Evolutionary conservation across 1,140 invertebrate species (phyloP).

Genomic region (Temnothorax longispinosus): DNA sequence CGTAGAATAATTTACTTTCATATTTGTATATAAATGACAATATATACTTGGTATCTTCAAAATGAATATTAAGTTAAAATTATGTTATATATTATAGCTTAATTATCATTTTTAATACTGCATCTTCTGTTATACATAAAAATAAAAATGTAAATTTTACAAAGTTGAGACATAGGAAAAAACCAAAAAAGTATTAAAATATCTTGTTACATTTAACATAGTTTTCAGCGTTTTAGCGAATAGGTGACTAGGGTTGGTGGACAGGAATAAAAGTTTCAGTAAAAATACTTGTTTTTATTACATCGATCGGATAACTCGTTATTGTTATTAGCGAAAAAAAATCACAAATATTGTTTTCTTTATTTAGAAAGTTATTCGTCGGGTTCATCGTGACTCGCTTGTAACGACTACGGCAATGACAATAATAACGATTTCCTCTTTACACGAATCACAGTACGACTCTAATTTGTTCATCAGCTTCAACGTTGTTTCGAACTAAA

Average conservation of each 20-base stretch:
- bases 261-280: slow-evolving; percentile 64
- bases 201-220: neutral
- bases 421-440: slow-evolving; percentile 72
- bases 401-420: slow-evolving; percentile 64
- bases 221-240: neutral
- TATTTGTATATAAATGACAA: neutral
- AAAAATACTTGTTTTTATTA: slow-evolving; percentile 80
- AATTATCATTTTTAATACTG: neutral
- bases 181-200: neutral
- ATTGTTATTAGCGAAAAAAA: slow-evolving; percentile 77
- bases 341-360: slow-evolving; percentile 71
- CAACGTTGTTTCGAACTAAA: slow-evolving; percentile 76
- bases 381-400: slow-evolving; percentile 63
- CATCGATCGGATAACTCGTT: slow-evolving; percentile 76
- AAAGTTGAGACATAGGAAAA: neutral
- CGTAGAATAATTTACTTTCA: neutral
- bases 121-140: neutral
- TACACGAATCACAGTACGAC: slow-evolving; percentile 81
- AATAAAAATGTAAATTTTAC: neutral
- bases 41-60: neutral
- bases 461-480: slow-evolving; percentile 76
- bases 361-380: slow-evolving; percentile 73
- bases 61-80: neutral
- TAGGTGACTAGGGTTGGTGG: neutral
- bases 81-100: neutral